Evolutionary conservation across 2,797 vertebrate genomes (phyloP), one percentile per base, ranked within the genome.

Genomic region (Thripadectes ignobilis): DNA sequence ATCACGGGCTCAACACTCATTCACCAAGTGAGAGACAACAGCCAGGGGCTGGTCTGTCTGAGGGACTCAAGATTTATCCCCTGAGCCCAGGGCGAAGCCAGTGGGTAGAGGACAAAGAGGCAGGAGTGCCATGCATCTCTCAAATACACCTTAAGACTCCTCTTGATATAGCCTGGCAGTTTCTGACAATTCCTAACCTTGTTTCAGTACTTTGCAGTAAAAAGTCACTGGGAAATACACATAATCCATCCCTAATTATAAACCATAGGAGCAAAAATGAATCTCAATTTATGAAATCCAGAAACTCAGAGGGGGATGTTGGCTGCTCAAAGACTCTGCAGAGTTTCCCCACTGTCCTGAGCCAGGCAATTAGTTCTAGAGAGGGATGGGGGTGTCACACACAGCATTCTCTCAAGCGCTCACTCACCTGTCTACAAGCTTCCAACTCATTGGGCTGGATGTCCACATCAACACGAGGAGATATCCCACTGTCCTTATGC

Each of bases 361-460:
- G 48, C 30, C 61, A 54, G 21, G 26, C 29, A 74, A 8, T 62
- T 41, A 61, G 10, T 69, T 23, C 36, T 54, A 41, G 36, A 46
- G 65, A 62, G 9, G 24, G 36, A 49, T 0, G 8, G 26, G 5
- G 9, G 30, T 62, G 57, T 34, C 61, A 48, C 39, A 51, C 12
- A 36, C 10, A 51, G 10, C 16, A 8, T 66, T 71, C 39, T 54
- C 43, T 54, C 1, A 1, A 84, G 66, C 0, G 0, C 13, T 45
- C 7, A 1, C 39, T 62, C 5, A 1, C 21, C 73, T 48, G 48
- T 14, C 22, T 7, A 12, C 17, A 27, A 12, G 30, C 9, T 80
- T 48, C 55, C 22, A 54, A 0, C 21, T 17, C 2, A 0, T 10
- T 49, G 23, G 27, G 16, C 23, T 62, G 43, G 18, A 29, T 55